phyloP scores from a whole-genome alignment of 2,797 vertebrate genomes.

The Odontamblyopus rebecca region DNA sequence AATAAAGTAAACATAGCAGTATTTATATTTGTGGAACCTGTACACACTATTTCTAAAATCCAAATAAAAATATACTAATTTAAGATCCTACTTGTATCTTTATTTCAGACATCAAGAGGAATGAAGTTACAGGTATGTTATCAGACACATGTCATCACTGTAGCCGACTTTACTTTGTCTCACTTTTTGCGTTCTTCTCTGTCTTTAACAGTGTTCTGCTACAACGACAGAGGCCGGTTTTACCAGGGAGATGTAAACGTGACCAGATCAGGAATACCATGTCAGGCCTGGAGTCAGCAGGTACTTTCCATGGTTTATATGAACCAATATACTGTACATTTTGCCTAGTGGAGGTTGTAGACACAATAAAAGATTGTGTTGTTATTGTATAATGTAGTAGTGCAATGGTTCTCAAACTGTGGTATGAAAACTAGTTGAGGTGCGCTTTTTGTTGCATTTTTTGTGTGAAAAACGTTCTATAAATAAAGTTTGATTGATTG shows the following conservation, averaged over 20 bases:
- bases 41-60: too few relatives aligned
- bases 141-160: too few relatives aligned
- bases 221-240: conserved; percentile 82
- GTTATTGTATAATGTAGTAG: neutral
- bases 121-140: conserved; percentile 91
- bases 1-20: too few relatives aligned
- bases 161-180: too few relatives aligned
- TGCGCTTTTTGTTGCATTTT: too few relatives aligned
- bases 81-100: conserved; percentile 1
- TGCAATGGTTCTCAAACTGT: neutral
- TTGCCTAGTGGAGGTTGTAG: neutral
- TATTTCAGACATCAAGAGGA: conserved; percentile 86
- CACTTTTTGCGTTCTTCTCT: neutral
- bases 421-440: too few relatives aligned
- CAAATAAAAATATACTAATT: neutral
- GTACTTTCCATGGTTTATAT: conserved; percentile 41
- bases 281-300: conserved; percentile 86
- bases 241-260: conserved; percentile 86
- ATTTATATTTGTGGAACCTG: too few relatives aligned
- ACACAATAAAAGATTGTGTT: neutral
- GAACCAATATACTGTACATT: neutral
- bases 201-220: conserved; percentile 79
- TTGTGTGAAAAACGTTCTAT: too few relatives aligned
- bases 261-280: conserved; percentile 81
- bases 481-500: too few relatives aligned